A percentile compares a stretch with the other conserved stretches of the same genome.
phyloP scores from a whole-genome alignment of 1,140 invertebrate species.

The Diploscapter pachys region DNA sequence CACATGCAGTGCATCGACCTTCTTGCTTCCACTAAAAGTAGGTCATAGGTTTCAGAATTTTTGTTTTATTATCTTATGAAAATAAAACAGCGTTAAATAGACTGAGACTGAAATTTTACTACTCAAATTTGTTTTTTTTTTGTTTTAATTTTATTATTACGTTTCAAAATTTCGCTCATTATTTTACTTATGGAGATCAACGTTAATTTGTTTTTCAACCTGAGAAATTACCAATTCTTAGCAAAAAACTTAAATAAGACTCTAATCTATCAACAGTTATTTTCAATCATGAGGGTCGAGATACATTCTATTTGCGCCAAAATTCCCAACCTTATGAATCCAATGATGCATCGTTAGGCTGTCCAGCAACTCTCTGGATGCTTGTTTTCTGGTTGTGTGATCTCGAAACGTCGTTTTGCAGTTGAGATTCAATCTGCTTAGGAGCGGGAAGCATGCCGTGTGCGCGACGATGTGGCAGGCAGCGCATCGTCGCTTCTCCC shows the following conservation, averaged over 20 bases:
- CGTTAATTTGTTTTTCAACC: too few relatives aligned
- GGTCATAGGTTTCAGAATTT: too few relatives aligned
- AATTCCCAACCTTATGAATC: constrained; percentile 69
- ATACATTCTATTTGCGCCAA: too few relatives aligned
- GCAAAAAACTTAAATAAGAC: too few relatives aligned
- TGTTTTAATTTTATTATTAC: too few relatives aligned
- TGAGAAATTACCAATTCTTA: too few relatives aligned
- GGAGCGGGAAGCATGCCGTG: constrained; percentile 53
- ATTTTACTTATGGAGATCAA: too few relatives aligned
- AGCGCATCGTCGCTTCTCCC: constrained; percentile 56
- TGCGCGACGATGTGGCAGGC: constrained; percentile 58
- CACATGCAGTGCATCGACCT: constrained; percentile 84
- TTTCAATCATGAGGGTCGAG: too few relatives aligned
- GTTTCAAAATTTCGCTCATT: too few relatives aligned
- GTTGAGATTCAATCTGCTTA: constrained; percentile 54
- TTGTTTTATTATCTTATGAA: not conserved
- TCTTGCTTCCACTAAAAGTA: constrained; percentile 73
- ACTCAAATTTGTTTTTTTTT: too few relatives aligned
- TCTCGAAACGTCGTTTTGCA: constrained; percentile 58
- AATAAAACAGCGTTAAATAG: not conserved
- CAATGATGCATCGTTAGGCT: constrained; percentile 73
- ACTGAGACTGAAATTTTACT: not conserved
- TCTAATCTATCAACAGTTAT: too few relatives aligned
- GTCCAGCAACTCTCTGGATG: constrained; percentile 47
- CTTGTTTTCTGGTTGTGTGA: constrained; percentile 38